Evolutionary conservation across 2,113 vertebrate genomes (phyloP).

Genomic region (Anguilla japonica): DNA sequence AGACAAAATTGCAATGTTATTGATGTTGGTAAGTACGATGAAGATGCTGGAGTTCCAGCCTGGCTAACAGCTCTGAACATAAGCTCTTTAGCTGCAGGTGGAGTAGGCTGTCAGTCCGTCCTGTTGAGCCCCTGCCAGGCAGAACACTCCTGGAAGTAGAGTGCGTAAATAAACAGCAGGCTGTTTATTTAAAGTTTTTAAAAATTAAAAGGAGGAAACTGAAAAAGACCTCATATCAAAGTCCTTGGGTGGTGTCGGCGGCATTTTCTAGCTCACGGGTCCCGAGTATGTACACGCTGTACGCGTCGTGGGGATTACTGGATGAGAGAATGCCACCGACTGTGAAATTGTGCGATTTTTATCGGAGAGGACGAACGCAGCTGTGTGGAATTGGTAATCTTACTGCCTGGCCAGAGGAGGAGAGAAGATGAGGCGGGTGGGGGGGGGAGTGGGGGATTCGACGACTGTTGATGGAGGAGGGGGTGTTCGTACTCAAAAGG

Average conservation of each 20-base stretch:
- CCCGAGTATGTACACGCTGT: conserved; percentile 61
- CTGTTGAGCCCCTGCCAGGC: not conserved
- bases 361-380: conserved; percentile 68
- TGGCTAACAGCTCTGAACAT: not conserved
- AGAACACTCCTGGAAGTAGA: not conserved
- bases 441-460: not conserved
- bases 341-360: conserved; percentile 77
- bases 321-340: conserved; percentile 74
- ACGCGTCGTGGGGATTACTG: conserved; percentile 66
- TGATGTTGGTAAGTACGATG: not conserved
- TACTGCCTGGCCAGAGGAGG: conserved; percentile 60
- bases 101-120: not conserved
- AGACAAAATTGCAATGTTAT: no score
- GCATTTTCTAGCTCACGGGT: conserved; percentile 50
- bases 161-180: conserved; percentile 12
- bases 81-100: not conserved
- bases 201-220: not conserved
- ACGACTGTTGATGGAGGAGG: not conserved
- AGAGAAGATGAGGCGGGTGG: not conserved
- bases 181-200: conserved; percentile 2
- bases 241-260: not conserved
- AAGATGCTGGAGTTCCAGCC: not conserved
- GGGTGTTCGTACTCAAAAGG: not conserved
- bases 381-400: conserved; percentile 69
- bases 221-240: not conserved